Evolutionary conservation across 1,140 invertebrate species (phyloP).

Genomic region (Drosophila tristis): DNA sequence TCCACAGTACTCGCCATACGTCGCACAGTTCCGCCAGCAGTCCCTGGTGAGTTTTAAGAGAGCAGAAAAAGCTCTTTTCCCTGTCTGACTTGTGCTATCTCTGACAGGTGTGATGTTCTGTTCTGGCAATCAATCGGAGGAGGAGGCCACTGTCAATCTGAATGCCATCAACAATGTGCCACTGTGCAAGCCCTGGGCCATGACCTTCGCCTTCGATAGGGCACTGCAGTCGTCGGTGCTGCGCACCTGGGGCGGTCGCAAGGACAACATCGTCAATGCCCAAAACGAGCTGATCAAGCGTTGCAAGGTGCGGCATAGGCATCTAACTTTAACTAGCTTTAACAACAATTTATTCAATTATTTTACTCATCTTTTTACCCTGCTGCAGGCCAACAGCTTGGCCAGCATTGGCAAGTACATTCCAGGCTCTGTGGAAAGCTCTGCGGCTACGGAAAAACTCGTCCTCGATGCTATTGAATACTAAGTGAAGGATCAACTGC

Average conservation of each 20-base stretch:
- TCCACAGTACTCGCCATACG: constrained; percentile 95
- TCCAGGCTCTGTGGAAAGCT: constrained; percentile 51
- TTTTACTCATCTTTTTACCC: neutral
- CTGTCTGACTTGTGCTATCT: neutral
- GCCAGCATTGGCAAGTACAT: constrained; percentile 70
- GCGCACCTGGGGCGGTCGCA: constrained; percentile 95
- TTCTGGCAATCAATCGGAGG: constrained; percentile 98
- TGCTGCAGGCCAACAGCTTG: constrained; percentile 55
- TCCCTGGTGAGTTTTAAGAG: constrained; percentile 88
- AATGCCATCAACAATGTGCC: constrained; percentile 95
- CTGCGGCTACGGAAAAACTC: constrained; percentile 44
- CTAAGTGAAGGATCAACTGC: neutral
- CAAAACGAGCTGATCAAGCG: constrained; percentile 96
- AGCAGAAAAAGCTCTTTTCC: too few relatives aligned
- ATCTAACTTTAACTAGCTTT: too few relatives aligned
- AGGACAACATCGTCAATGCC: constrained; percentile 91
- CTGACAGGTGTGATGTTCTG: constrained; percentile 93
- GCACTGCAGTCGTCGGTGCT: constrained; percentile 95
- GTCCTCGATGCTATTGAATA: constrained; percentile 34
- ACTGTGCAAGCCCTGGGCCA: constrained; percentile 94
- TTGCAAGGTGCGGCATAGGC: constrained; percentile 88
- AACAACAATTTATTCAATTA: neutral
- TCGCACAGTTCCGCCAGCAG: constrained; percentile 95
- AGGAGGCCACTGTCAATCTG: constrained; percentile 96
- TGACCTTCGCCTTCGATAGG: constrained; percentile 98